Evolutionary conservation across 2,888 invertebrate species (phyloP).

Genomic region (Aporophyla nigra): DNA sequence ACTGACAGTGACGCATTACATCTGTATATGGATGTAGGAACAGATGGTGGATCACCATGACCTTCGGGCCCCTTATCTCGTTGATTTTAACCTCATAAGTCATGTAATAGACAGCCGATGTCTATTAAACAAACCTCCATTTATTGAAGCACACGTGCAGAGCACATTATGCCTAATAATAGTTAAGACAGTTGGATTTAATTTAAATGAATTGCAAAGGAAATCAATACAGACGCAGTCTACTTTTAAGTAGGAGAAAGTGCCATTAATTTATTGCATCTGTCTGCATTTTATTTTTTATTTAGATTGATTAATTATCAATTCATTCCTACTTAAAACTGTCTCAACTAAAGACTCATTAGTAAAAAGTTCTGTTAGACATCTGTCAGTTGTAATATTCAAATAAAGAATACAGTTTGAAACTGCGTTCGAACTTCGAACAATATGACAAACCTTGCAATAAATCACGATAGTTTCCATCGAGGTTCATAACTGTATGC

Average conservation of each 20-base stretch:
- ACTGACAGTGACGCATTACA: conserved; percentile 62
- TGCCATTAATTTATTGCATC: conserved; percentile 6
- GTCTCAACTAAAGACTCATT: not conserved
- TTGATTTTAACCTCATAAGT: conserved; percentile 68
- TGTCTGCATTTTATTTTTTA: conserved; percentile 16
- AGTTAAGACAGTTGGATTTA: conserved; percentile 14
- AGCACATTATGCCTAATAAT: conserved; percentile 19
- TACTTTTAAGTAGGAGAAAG: conserved; percentile 22
- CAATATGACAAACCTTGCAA: conserved; percentile 30
- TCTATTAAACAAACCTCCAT: conserved; percentile 53
- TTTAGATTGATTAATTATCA: conserved; percentile 12
- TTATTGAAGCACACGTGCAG: conserved; percentile 56
- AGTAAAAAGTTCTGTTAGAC: not conserved
- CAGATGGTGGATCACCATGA: conserved; percentile 84
- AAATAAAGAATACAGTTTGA: conserved; percentile 28
- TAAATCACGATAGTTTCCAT: conserved; percentile 56
- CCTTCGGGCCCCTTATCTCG: conserved; percentile 75
- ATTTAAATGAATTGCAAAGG: conserved; percentile 23
- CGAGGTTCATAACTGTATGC: conserved; percentile 38
- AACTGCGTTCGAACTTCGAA: conserved; percentile 7
- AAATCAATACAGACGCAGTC: conserved; percentile 19
- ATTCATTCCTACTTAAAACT: conserved; percentile 4
- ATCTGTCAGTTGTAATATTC: conserved; percentile 18
- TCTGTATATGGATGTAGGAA: conserved; percentile 71
- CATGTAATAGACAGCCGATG: conserved; percentile 59